Evolutionary conservation across 2,113 vertebrate species (phyloP).

Genomic region (Gobio gobio): DNA sequence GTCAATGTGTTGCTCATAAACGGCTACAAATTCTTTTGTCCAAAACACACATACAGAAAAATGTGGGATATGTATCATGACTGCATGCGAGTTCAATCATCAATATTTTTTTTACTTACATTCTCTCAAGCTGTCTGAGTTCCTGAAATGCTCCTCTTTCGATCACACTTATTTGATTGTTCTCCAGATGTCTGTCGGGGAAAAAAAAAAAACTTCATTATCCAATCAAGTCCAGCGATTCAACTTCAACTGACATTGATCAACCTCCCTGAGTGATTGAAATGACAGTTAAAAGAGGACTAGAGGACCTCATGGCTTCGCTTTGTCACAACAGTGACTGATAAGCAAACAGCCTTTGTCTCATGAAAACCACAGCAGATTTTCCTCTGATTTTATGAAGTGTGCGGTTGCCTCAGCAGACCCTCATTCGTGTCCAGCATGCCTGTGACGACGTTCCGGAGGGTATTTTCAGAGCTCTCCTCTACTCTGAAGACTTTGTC

Average conservation of each 20-base stretch:
- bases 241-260: constrained; percentile 29
- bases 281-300: constrained; percentile 16
- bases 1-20: constrained; percentile 23
- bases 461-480: constrained; percentile 27
- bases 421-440: constrained; percentile 13
- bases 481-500: constrained; percentile 52
- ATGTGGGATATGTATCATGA: constrained; percentile 5
- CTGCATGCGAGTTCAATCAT: background rate
- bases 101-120: constrained; percentile 82
- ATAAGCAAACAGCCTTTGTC: constrained; percentile 1
- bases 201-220: constrained; percentile 49
- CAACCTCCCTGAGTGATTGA: background rate
- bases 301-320: constrained; percentile 13
- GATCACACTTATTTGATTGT: constrained; percentile 94
- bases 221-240: constrained; percentile 20
- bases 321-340: constrained; percentile 16
- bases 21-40: constrained; percentile 11
- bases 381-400: constrained; percentile 25
- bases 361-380: constrained; percentile 19
- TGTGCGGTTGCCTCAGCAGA: constrained; percentile 3
- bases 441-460: constrained; percentile 48
- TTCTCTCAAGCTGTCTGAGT: constrained; percentile 92
- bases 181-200: constrained; percentile 89
- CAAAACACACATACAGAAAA: background rate
- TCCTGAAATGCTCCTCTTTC: constrained; percentile 98